Evolutionary conservation across 2,888 invertebrate species (phyloP).

Genomic region (Craniophora ligustri): DNA sequence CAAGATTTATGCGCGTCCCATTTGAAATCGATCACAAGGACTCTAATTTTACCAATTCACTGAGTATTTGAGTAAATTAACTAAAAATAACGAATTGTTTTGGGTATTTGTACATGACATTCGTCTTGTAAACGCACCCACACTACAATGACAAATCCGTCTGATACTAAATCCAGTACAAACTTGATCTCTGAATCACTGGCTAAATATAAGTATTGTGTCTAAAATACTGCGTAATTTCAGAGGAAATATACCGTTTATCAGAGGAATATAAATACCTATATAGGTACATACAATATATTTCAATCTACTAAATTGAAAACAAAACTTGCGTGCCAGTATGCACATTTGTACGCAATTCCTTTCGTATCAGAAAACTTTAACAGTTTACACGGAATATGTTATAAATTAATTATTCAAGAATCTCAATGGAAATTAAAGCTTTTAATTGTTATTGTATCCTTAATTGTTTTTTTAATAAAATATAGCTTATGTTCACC

Average conservation of each 20-base stretch:
- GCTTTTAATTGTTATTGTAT: too few species aligned
- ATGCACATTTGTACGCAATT: not conserved
- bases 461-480: too few species aligned
- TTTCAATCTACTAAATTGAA: not conserved
- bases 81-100: not conserved
- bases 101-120: not conserved
- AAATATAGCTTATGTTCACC: too few species aligned
- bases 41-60: too few species aligned
- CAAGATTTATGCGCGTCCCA: too few species aligned
- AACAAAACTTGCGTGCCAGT: slow-evolving; percentile 11
- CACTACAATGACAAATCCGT: slow-evolving; percentile 1
- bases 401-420: slow-evolving; percentile 14
- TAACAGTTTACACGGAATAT: slow-evolving; percentile 6
- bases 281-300: not conserved
- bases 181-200: slow-evolving; percentile 24
- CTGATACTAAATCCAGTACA: slow-evolving; percentile 12
- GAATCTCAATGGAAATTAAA: slow-evolving; percentile 37
- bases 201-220: slow-evolving; percentile 10
- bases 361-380: slow-evolving; percentile 2
- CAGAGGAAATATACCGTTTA: slow-evolving; percentile 6
- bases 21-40: too few species aligned
- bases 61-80: too few species aligned
- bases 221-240: slow-evolving; percentile 25
- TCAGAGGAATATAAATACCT: slow-evolving; percentile 6
- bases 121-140: not conserved